Percentiles rank a stretch among this genome's conserved stretches.
Evolutionary conservation across 2,888 invertebrate genomes (phyloP).

Genomic region (Mythimna vitellina): DNA sequence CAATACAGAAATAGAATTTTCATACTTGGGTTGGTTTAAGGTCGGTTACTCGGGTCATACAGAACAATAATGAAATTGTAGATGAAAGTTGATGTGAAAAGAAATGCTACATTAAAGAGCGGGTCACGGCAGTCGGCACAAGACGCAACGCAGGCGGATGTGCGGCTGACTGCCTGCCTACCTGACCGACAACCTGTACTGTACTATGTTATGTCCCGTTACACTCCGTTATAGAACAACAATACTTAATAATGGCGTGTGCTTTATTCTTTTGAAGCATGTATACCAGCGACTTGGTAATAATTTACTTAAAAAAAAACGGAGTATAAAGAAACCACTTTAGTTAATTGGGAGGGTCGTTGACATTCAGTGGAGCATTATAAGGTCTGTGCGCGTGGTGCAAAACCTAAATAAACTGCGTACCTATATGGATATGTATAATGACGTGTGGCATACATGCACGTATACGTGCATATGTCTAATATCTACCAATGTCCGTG

Average conservation of each 20-base stretch:
- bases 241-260: constrained; percentile 34
- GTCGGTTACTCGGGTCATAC: constrained; percentile 27
- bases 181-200: constrained; percentile 66
- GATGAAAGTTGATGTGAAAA: constrained; percentile 71
- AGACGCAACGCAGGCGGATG: constrained; percentile 71
- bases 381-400: constrained; percentile 9
- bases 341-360: constrained; percentile 38
- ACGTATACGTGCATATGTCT: background rate
- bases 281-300: background rate
- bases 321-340: constrained; percentile 10
- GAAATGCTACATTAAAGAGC: constrained; percentile 51
- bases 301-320: constrained; percentile 19
- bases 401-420: constrained; percentile 26
- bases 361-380: constrained; percentile 41
- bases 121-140: constrained; percentile 56
- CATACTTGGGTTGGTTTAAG: constrained; percentile 18
- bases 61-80: constrained; percentile 57
- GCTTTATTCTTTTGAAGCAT: constrained; percentile 33
- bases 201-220: constrained; percentile 68
- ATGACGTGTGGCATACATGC: constrained; percentile 11
- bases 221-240: constrained; percentile 59
- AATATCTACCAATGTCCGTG: constrained; percentile 58
- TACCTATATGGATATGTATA: constrained; percentile 5
- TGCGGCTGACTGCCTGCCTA: constrained; percentile 73
- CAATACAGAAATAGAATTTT: constrained; percentile 12